Conservation (phyloP, 53 echinoderm and acorn worm species). For the Stichopus horrens region DNA sequence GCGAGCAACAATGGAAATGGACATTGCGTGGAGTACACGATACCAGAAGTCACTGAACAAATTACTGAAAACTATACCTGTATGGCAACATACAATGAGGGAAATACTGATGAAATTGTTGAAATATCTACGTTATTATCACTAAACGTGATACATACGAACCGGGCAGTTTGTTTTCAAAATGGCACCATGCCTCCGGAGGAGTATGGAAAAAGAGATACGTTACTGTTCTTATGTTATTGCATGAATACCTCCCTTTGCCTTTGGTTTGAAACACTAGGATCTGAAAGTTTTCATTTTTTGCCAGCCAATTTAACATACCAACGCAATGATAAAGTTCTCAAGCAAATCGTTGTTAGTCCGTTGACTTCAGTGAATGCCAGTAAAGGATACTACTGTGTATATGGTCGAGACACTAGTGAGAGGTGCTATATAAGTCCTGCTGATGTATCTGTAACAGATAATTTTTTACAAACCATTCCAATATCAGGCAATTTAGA, state of each 20-base stretch:
- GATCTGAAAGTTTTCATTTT: not conserved
- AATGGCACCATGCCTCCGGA: not conserved
- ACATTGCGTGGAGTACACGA: not conserved
- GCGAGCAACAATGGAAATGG: not conserved
- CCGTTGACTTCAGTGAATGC: not conserved
- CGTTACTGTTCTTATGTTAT: not conserved
- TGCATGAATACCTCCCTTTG: not conserved
- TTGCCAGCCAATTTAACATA: not conserved
- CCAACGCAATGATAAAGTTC: not conserved
- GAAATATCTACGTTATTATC: not conserved
- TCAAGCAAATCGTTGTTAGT: not conserved
- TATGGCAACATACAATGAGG: not conserved
- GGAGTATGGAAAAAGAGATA: not conserved
- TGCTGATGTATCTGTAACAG: not conserved
- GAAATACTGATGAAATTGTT: not conserved
- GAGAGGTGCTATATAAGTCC: constrained; percentile 24
- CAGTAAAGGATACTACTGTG: not conserved
- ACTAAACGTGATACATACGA: not conserved
- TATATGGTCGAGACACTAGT: not conserved
- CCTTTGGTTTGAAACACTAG: not conserved
- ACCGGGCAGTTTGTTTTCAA: not conserved
- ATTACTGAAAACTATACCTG: not conserved
- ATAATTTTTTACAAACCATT: not conserved
- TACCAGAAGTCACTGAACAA: too few species aligned
- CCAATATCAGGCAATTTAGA: not conserved